Evolutionary conservation across 2,797 vertebrate genomes (phyloP), one percentile per base, ranked within the genome.

Genomic region (Pipistrellus kuhlii): DNA sequence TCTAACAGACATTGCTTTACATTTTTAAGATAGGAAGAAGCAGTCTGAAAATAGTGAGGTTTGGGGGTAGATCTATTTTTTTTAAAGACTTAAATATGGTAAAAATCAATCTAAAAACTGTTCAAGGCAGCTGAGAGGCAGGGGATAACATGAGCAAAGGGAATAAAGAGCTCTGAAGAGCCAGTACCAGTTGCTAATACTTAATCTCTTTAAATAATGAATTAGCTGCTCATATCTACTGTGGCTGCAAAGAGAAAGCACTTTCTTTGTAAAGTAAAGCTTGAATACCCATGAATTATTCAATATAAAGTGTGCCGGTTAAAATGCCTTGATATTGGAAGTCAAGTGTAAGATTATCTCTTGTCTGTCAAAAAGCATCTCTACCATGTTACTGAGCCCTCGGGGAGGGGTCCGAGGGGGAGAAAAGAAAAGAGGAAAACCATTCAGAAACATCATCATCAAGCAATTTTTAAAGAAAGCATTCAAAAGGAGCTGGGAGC

Each of bases 241-340:
- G 99, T 99, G 99, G 97, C 98, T 99, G 98, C 98, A 98, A 98
- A 99, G 99, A 99, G 99, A 99, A 99, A 99, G 99, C 98, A 99
- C 99, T 99, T 99, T 99, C 99, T 99, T 99, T 99, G 98, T 99
- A 98, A 99, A 98, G 99, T 98, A 99, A 98, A 99, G 99, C 99
- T 99, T 99, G 99, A 99, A 99, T 99, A 99, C 98, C 98, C 98
- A 99, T 99, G 99, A 99, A 99, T 99, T 99, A 99, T 99, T 99
- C 99, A 99, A 98, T 98, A 99, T 98, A 98, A 99, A 99, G 99
- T 99, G 98, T 98, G 98, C 99, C 99, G 98, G 99, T 99, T 99
- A 99, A 99, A 99, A 99, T 99, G 99, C 99, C 99, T 99, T 98
- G 99, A 99, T 99, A 99, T 99, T 98, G 98, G 98, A 99, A 99